Percentiles rank a stretch among this genome's conserved stretches.
Evolutionary conservation across 2,797 vertebrate species (phyloP).

Genomic region (Uromys caudimaculatus): DNA sequence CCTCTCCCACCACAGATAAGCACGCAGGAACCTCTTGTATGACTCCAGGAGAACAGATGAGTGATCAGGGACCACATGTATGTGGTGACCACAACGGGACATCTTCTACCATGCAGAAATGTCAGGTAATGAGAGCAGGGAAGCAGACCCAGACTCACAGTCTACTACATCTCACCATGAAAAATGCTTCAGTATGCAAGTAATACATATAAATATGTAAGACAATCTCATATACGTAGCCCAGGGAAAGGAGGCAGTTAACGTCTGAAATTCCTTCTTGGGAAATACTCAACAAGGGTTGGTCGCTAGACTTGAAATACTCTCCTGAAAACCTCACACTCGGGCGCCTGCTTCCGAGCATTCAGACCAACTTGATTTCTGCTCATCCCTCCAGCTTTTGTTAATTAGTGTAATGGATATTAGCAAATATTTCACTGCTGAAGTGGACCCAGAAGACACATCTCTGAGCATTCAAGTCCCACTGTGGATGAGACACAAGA

Average conservation of each 20-base stretch:
- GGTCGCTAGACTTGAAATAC: neutral
- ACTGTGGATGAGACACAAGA: accelerated
- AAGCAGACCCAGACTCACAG: neutral
- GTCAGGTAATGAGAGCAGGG: neutral
- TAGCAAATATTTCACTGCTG: constrained; percentile 26
- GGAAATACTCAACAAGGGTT: neutral
- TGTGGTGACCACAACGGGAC: neutral
- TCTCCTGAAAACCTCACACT: neutral
- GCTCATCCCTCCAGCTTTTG: neutral
- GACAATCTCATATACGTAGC: neutral
- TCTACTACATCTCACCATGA: neutral
- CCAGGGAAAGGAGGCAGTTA: constrained; percentile 8
- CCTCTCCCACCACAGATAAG: neutral
- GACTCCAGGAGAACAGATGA: neutral
- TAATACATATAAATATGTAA: neutral
- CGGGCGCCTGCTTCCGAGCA: neutral
- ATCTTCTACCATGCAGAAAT: neutral
- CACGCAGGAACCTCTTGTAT: neutral
- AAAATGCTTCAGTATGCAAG: neutral
- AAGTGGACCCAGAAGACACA: neutral
- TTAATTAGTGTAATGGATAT: constrained; percentile 1
- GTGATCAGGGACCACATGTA: neutral
- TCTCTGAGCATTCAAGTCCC: neutral
- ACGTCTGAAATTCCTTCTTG: neutral
- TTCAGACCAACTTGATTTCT: neutral